Evolutionary conservation across 2,113 vertebrate species (phyloP), one percentile per base, ranked within the genome.

Genomic region (Perca schrenkii): DNA sequence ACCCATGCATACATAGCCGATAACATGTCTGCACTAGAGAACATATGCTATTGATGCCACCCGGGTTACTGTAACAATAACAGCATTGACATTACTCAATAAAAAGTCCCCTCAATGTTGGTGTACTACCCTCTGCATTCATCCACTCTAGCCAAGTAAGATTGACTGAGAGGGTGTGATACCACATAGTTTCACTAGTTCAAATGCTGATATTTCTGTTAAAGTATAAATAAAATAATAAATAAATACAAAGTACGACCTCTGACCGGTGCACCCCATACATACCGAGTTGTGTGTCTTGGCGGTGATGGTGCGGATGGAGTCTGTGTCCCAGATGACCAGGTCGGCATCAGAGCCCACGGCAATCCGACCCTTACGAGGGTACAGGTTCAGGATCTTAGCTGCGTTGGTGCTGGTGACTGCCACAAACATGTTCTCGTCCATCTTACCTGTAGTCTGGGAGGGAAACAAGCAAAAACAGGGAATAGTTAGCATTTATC

Each of bases 381-480:
- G 98, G 75, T 99, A 99, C 84, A 99, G 94, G 94, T 99, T 99
- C 90, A 99, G 98, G 94, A 99, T 97, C 93, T 99, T 99, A 10
- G 98, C 98, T 28, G 98, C 98, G 1, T 99, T 99, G 79, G 98
- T 99, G 96, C 98, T 99, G 0, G 98, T 99, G 92, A 99, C 96
- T 0, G 97, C 97, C 89, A 99, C 98, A 90, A 99, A 99, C 93
- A 98, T 97, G 94, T 99, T 99, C 94, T 99, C 98, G 65, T 99
- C 98, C 98, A 99, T 99, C 88, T 99, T 99, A 10, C 98, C 98
- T 0, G 98, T 97, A 82, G 98, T 97, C 98, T 99, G 73, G 46
- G 54, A 67, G 56, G 88, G 16, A 89, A 16, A 47, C 22, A 74
- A 77, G 65, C 2, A 76, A 49, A 65, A 65, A 62, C 14, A 36